Percentiles rank a stretch among this genome's conserved stretches.
Evolutionary conservation across 1,140 invertebrate genomes (phyloP).

Genomic region (Cotesia typhae): DNA sequence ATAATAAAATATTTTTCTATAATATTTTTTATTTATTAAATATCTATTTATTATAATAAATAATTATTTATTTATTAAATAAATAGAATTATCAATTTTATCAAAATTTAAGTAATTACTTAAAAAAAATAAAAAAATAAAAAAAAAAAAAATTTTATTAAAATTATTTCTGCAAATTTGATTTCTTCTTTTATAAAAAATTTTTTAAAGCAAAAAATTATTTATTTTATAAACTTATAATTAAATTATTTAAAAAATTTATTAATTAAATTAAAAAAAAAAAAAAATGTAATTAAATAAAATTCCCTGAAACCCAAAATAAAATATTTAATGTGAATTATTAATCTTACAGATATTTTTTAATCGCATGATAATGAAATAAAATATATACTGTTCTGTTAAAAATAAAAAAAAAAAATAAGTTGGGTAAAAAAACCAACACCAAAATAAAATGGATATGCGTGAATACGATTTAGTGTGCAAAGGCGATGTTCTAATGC

Average conservation of each 20-base stretch:
- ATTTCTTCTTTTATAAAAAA: not conserved
- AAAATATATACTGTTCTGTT: not conserved
- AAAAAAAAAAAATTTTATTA: too few relatives aligned
- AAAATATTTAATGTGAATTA: too few relatives aligned
- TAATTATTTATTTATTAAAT: too few relatives aligned
- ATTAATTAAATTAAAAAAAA: too few relatives aligned
- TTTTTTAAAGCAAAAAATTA: not conserved
- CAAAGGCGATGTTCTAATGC: slow-evolving; percentile 61
- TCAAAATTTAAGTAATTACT: too few relatives aligned
- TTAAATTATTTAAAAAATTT: not conserved
- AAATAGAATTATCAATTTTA: too few relatives aligned
- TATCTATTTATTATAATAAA: not conserved
- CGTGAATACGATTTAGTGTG: slow-evolving; percentile 55
- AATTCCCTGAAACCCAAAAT: too few relatives aligned
- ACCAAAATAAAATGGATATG: slow-evolving; percentile 53
- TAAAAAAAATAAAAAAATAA: too few relatives aligned
- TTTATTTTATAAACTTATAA: not conserved
- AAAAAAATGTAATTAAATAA: too few relatives aligned
- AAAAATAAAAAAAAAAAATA: slow-evolving; percentile 38
- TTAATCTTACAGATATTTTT: too few relatives aligned
- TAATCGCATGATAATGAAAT: too few relatives aligned
- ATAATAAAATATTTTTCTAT: slow-evolving; percentile 18
- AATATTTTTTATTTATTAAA: not conserved
- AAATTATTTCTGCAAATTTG: too few relatives aligned
- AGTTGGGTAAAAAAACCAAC: slow-evolving; percentile 49